These are phyloP conservation scores for Agrypnus murinus DNA, from an alignment of 2,888 invertebrate species.

Conservation along the genomic window DNA sequence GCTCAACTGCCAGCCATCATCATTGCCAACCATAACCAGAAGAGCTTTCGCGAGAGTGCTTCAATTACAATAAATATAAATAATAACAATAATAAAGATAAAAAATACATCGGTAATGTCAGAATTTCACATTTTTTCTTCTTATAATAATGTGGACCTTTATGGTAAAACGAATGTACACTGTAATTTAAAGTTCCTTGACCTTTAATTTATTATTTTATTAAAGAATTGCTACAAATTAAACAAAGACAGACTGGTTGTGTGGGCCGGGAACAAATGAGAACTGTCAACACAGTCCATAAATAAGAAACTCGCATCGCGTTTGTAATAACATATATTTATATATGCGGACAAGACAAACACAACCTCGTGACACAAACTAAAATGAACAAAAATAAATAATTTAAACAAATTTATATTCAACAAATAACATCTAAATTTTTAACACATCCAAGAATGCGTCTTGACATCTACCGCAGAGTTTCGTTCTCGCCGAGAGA, in stretches of 20 bases:
- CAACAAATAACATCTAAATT: conserved; percentile 51
- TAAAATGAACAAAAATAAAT: conserved; percentile 65
- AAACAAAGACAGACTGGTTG: conserved; percentile 68
- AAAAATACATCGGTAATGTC: conserved; percentile 16
- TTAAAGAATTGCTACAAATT: conserved; percentile 69
- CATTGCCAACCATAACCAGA: neutral
- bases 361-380: conserved; percentile 64
- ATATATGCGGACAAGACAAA: conserved; percentile 66
- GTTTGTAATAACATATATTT: conserved; percentile 70
- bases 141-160: conserved; percentile 29
- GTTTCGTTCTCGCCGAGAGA: too few species aligned
- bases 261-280: conserved; percentile 71
- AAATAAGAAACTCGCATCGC: conserved; percentile 69
- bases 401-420: conserved; percentile 65
- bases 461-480: conserved; percentile 15
- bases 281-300: conserved; percentile 71
- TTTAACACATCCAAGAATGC: conserved; percentile 32
- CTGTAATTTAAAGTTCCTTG: conserved; percentile 59
- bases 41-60: neutral
- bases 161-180: conserved; percentile 34
- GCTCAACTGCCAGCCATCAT: neutral
- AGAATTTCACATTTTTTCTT: conserved; percentile 6
- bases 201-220: conserved; percentile 62
- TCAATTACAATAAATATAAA: neutral
- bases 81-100: neutral